These are phyloP conservation scores for Orthochromis malagaraziensis DNA, from an alignment of 2,113 vertebrate species.

Conservation along the genomic window DNA sequence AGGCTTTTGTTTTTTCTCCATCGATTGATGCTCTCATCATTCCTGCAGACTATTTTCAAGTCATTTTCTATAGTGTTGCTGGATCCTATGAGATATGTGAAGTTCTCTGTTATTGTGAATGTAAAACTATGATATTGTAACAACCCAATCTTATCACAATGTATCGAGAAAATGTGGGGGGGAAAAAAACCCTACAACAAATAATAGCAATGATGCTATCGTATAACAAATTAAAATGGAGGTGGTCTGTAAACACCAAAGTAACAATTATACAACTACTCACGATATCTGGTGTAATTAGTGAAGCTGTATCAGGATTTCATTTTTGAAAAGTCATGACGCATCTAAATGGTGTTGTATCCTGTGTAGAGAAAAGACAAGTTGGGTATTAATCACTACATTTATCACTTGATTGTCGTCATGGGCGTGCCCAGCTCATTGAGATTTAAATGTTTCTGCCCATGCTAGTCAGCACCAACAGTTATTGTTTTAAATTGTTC, in stretches of 20 bases:
- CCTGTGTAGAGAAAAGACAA: neutral
- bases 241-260: neutral
- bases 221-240: neutral
- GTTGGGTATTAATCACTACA: neutral
- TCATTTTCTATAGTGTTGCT: neutral
- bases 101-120: neutral
- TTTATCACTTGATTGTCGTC: neutral
- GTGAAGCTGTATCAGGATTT: neutral
- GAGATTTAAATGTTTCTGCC: neutral
- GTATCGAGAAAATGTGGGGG: neutral
- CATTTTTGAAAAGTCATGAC: neutral
- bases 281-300: neutral
- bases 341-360: neutral
- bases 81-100: neutral
- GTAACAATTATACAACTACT: neutral
- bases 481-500: neutral
- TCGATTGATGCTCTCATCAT: neutral
- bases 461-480: neutral
- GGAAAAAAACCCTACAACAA: fast-evolving
- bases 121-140: neutral
- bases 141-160: neutral
- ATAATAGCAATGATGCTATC: neutral
- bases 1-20: neutral
- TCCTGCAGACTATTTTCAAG: neutral
- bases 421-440: neutral